Conservation (phyloP, 2,888 invertebrate species). For the Syrphus vitripennis region DNA sequence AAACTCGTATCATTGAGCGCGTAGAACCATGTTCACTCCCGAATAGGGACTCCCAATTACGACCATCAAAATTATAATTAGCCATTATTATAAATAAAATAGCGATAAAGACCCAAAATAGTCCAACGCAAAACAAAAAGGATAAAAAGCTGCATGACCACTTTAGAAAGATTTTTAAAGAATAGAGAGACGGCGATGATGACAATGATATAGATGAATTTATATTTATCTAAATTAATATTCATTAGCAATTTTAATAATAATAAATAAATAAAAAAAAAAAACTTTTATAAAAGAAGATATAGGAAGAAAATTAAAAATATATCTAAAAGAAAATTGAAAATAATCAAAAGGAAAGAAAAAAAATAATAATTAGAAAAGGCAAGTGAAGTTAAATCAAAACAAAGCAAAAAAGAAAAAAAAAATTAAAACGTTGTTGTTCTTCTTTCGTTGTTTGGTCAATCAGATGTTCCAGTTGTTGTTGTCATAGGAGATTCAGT, state of each 20-base stretch:
- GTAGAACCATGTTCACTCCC: not conserved
- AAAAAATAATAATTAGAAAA: not conserved
- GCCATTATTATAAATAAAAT: not conserved
- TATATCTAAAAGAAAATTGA: not conserved
- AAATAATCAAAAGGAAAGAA: not conserved
- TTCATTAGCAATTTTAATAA: not conserved
- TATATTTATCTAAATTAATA: not conserved
- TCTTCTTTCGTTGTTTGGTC: not conserved
- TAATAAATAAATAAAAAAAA: not conserved
- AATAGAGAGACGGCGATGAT: not conserved
- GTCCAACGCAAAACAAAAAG: not conserved
- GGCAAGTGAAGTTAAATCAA: not conserved
- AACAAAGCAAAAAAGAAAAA: not conserved
- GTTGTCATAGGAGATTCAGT: not conserved
- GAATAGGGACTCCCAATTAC: not conserved
- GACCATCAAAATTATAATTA: not conserved
- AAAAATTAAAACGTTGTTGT: not conserved
- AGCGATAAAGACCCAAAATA: not conserved
- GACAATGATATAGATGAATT: not conserved
- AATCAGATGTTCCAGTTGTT: not conserved
- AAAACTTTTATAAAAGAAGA: not conserved
- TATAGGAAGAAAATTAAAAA: not conserved
- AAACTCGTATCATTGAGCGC: not conserved
- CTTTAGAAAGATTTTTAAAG: not conserved
- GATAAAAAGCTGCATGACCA: not conserved